phyloP scores from a whole-genome alignment of 2,888 invertebrate genomes.

The Dascillus cervinus region DNA sequence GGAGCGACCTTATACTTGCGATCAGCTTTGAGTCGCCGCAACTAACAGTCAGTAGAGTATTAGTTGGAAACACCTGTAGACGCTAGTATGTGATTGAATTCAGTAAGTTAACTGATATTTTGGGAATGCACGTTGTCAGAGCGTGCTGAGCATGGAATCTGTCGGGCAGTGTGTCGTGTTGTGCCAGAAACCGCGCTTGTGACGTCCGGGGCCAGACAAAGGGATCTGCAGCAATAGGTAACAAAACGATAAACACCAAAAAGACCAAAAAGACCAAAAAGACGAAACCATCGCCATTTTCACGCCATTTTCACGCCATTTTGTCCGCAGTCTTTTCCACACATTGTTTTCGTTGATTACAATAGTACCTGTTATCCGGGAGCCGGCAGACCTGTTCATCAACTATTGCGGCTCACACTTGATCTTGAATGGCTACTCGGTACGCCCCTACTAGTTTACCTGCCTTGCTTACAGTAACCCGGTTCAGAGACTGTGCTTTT shows the following conservation, averaged over 20 bases:
- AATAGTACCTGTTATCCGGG: conserved; percentile 43
- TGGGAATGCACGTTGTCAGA: conserved; percentile 32
- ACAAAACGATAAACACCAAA: too few relatives aligned
- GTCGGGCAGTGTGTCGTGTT: conserved; percentile 37
- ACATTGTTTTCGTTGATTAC: conserved; percentile 39
- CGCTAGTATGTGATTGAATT: conserved; percentile 43
- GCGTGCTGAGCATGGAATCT: conserved; percentile 32
- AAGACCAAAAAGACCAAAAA: too few relatives aligned
- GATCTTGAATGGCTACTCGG: conserved; percentile 40
- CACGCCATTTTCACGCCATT: conserved; percentile 10
- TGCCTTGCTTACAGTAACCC: conserved; percentile 25
- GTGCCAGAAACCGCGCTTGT: conserved; percentile 29
- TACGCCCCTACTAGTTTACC: conserved; percentile 37
- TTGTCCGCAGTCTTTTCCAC: conserved; percentile 28
- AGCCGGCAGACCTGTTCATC: conserved; percentile 41
- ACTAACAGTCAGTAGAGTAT: conserved; percentile 45
- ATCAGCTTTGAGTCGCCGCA: conserved; percentile 36
- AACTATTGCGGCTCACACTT: conserved; percentile 40
- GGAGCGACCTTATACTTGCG: conserved; percentile 27
- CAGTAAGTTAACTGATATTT: conserved; percentile 19
- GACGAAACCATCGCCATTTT: too few relatives aligned
- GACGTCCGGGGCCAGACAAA: conserved; percentile 26
- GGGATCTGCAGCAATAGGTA: conserved; percentile 29
- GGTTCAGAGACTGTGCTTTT: conserved; percentile 15
- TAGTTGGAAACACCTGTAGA: conserved; percentile 46